A percentile compares a stretch with the other conserved stretches of the same genome.
Conservation (phyloP, 1,140 invertebrate genomes). For the Brachionus paranguensis region DNA sequence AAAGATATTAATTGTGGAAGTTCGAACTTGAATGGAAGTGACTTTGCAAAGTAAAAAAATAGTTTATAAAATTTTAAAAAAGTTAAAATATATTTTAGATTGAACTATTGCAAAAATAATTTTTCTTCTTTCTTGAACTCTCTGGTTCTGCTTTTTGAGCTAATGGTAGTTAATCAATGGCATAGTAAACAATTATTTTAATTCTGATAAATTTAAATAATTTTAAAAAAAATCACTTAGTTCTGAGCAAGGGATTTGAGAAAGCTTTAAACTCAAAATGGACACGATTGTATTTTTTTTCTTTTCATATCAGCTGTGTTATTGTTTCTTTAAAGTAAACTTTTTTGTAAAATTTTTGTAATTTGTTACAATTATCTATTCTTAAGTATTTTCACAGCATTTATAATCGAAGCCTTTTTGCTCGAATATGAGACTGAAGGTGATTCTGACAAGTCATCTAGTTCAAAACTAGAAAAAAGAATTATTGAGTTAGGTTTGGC, state of each 20-base stretch:
- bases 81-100: constrained; percentile 42
- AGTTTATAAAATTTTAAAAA: not conserved
- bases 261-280: constrained; percentile 54
- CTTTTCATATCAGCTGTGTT: constrained; percentile 59
- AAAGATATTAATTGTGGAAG: constrained; percentile 54
- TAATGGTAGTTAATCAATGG: constrained; percentile 61
- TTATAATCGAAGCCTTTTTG: constrained; percentile 60
- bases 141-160: constrained; percentile 58
- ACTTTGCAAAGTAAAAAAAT: constrained; percentile 46
- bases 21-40: constrained; percentile 50
- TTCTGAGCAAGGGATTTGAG: constrained; percentile 20
- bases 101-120: constrained; percentile 59
- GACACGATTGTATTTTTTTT: constrained; percentile 58
- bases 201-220: not conserved
- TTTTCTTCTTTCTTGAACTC: constrained; percentile 58
- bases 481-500: not conserved
- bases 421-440: constrained; percentile 52
- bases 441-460: not conserved
- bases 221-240: constrained; percentile 1
- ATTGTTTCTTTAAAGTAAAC: constrained; percentile 59
- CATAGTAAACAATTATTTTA: constrained; percentile 56
- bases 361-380: constrained; percentile 42
- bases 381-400: constrained; percentile 59
- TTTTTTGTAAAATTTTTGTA: constrained; percentile 34
- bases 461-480: not conserved